These are phyloP conservation scores for Drosophila asahinai DNA, from an alignment of 1,140 invertebrate species.

Conservation along the genomic window DNA sequence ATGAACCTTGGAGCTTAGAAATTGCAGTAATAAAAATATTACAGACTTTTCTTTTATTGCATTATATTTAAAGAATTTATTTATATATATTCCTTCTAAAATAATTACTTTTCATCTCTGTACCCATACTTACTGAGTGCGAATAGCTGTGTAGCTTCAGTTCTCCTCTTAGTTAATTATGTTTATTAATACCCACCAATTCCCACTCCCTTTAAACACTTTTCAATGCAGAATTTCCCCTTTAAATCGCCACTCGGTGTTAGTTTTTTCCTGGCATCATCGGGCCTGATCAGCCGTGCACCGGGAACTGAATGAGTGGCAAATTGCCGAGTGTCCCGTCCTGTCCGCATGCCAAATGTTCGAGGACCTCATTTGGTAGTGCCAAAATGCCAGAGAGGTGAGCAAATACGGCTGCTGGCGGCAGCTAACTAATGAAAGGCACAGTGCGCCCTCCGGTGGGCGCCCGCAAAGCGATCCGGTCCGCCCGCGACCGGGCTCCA, in stretches of 20 bases:
- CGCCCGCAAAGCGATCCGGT: neutral
- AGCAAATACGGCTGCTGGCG: conserved; percentile 27
- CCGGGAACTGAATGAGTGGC: conserved; percentile 7
- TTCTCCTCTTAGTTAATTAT: too few relatives aligned
- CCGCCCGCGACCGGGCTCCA: neutral
- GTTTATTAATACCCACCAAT: too few relatives aligned
- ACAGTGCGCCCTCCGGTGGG: neutral
- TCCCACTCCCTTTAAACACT: neutral
- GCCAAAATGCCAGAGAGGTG: conserved; percentile 25
- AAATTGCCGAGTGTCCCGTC: conserved; percentile 10
- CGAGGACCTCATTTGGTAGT: conserved; percentile 39
- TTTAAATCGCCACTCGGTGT: conserved; percentile 4
- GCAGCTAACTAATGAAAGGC: conserved; percentile 54
- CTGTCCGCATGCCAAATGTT: conserved; percentile 10
- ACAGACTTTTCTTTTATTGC: too few relatives aligned
- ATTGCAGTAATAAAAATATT: too few relatives aligned
- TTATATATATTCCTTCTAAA: too few relatives aligned
- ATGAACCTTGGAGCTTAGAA: too few relatives aligned
- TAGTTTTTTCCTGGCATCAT: conserved; percentile 4
- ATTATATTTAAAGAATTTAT: too few relatives aligned
- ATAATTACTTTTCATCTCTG: too few relatives aligned
- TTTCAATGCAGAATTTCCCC: neutral
- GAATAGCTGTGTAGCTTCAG: too few relatives aligned
- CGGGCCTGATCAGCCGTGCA: neutral
- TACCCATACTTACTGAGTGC: too few relatives aligned